phyloP scores from a whole-genome alignment of 2,797 vertebrate species.

The Melanotaenia nigrans region DNA sequence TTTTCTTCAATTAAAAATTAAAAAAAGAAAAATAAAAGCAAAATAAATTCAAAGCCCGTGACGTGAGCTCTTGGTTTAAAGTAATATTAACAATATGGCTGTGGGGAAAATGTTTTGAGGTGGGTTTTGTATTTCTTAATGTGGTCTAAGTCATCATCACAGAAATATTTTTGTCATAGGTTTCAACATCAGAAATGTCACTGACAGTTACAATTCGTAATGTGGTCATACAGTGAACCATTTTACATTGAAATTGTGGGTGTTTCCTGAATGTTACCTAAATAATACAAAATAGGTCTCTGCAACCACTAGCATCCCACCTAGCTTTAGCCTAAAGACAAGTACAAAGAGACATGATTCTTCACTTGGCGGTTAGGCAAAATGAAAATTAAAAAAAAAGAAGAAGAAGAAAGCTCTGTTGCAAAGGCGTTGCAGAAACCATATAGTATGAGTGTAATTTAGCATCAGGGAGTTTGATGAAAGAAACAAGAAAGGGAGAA shows the following conservation, averaged over 20 bases:
- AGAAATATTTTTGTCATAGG: constrained; percentile 36
- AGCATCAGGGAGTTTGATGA: constrained; percentile 57
- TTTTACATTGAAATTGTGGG: constrained; percentile 70
- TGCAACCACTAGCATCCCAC: constrained; percentile 79
- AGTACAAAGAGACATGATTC: constrained; percentile 46
- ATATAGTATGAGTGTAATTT: constrained; percentile 48
- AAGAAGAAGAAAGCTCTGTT: constrained; percentile 44
- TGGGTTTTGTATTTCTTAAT: constrained; percentile 20
- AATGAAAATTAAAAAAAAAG: constrained; percentile 53
- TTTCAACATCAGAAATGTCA: constrained; percentile 54
- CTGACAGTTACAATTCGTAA: constrained; percentile 30
- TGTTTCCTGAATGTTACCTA: constrained; percentile 78
- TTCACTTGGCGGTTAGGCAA: constrained; percentile 35
- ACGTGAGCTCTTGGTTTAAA: not conserved
- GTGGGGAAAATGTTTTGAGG: constrained; percentile 7
- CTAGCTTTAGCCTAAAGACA: constrained; percentile 52
- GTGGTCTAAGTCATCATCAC: constrained; percentile 41
- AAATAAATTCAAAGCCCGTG: not conserved
- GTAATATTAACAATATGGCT: constrained; percentile 6
- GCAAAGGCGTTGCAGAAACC: constrained; percentile 23
- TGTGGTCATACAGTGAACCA: constrained; percentile 50
- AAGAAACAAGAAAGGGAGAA: constrained; percentile 59
- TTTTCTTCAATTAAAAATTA: not conserved
- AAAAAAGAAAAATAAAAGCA: not conserved
- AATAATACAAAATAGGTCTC: constrained; percentile 71